Base-by-base conservation (phyloP, 2,113 vertebrate genomes). In the Picathartes gymnocephalus region DNA sequence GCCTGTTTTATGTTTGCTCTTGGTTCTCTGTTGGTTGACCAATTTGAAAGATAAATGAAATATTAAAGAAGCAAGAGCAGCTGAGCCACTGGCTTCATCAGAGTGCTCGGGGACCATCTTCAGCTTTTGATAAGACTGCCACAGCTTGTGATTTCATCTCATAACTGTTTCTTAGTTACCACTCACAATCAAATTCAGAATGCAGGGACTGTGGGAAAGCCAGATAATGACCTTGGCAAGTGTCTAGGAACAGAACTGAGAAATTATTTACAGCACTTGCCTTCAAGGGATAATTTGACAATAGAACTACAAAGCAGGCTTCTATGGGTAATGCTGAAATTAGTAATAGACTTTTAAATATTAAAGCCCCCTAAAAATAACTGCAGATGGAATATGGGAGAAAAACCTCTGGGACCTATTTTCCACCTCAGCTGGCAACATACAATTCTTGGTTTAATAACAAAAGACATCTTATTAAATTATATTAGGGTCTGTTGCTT, bases 341-440 rank as follows among this genome's bases (percentile, higher is more conserved):
- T 82, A 88, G 57, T 87, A 88, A 95, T 73, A 94, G 81, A 60
- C 86, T 90, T 91, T 94, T 96, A 92, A 94, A 95, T 96, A 95
- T 95, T 96, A 96, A 96, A 96, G 27, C 12, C 33, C 48, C 17
- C 96, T 95, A 90, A 96, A 97, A 96, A 96, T 95, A 97, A 86
- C 66, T 20, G 7, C 40, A 86, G 88, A 70, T 91, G 37, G 45
- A 91, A 93, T 74, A 89, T 68, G 69, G 51, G n/a, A 84, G 23
- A 92, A 65, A 47, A 83, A 78, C 76, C 58, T 95, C 44, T 20
- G 86, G 78, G 95, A 95, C 45, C 68, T 66, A 65, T 96, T 96
- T 97, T 95, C 94, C 37, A 70, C 76, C 54, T 91, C 24, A 3
- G 39, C 65, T 80, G n/a, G 85, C 31, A 86, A 90, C 73, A 81